Base-by-base conservation (phyloP, 2,888 invertebrate species). In the Enchytraeus crypticus region DNA sequence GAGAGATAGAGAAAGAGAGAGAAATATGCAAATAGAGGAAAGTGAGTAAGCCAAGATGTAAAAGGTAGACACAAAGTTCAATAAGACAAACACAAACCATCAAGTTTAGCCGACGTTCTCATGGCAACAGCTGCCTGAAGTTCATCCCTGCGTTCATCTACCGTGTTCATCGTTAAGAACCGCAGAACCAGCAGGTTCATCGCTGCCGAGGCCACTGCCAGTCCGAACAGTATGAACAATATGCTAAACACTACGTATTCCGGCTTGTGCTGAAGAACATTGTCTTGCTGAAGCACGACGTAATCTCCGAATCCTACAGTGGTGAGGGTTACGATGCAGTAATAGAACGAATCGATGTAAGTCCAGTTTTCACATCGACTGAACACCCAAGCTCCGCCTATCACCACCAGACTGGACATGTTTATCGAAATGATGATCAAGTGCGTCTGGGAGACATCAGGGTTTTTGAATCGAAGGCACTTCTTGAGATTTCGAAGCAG, bases 321-420 rank as follows among this genome's bases (percentile, higher is more conserved):
- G 2, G 95, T 97, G 45, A 96, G 83, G 0, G 96, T 98, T n/a
- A 98, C 95, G 78, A 97, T 96, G 77, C 97, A 98, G 78, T 97
- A 98, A 78, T 97, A 97, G 75, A 96, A 92, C 73, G 93, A 90
- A 63, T 82, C 80, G 47, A 81, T 73, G 79, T 96, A 97, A 69
- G 87, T 88, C 97, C 97, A 97, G 14, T 90, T 89, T 80, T 97
- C 97, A 76, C 92, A 95, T 54, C 87, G 83, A 0, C 91, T 91
- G 79, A 97, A 97, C 0, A 92, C 92, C 0, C 90, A 90, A 1
- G 95, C 95, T 5, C 96, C 96, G 18, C 91, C 89, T 2, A 92
- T 90, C 65, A 96, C 91, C 60, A 96, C 92, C 59, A 95, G 86
- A 1, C 90, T 89, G 0, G 92, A 92, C 26, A 95, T 82, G 82